Evolutionary conservation across 2,888 invertebrate species (phyloP).

Genomic region (Zonitis immaculata): DNA sequence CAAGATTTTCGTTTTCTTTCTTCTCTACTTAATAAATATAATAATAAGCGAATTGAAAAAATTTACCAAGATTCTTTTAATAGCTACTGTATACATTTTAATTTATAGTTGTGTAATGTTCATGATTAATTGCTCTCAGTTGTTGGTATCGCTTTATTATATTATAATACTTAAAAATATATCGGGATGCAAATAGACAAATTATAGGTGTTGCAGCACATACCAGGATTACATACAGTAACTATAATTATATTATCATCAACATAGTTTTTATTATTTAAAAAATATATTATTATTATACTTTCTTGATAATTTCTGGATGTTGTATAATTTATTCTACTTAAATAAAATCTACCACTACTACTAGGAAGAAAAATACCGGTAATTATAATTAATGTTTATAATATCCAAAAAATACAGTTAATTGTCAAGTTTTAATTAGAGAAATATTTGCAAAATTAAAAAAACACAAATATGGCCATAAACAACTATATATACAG

Average conservation of each 20-base stretch:
- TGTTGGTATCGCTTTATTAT: not conserved
- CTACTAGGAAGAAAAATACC: too few species aligned
- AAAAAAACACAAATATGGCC: too few species aligned
- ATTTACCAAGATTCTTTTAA: not conserved
- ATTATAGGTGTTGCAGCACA: constrained; percentile 11
- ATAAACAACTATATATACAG: too few species aligned
- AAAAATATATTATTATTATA: constrained; percentile 10
- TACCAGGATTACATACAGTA: constrained; percentile 7
- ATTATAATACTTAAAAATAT: not conserved
- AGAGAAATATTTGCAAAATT: too few species aligned
- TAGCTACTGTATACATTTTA: not conserved
- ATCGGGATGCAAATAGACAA: constrained; percentile 12
- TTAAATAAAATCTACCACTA: too few species aligned
- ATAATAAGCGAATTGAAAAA: too few species aligned
- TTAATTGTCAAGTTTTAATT: too few species aligned
- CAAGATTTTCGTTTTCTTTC: too few species aligned
- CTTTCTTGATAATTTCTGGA: constrained; percentile 15
- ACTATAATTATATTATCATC: constrained; percentile 21
- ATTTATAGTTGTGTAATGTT: not conserved
- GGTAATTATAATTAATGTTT: too few species aligned
- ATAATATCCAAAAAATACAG: too few species aligned
- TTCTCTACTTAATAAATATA: too few species aligned
- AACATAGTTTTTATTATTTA: constrained; percentile 1
- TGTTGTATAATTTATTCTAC: not conserved
- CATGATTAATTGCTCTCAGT: not conserved